Conservation (phyloP, 2,888 invertebrate genomes). For the Ametastegia equiseti region DNA sequence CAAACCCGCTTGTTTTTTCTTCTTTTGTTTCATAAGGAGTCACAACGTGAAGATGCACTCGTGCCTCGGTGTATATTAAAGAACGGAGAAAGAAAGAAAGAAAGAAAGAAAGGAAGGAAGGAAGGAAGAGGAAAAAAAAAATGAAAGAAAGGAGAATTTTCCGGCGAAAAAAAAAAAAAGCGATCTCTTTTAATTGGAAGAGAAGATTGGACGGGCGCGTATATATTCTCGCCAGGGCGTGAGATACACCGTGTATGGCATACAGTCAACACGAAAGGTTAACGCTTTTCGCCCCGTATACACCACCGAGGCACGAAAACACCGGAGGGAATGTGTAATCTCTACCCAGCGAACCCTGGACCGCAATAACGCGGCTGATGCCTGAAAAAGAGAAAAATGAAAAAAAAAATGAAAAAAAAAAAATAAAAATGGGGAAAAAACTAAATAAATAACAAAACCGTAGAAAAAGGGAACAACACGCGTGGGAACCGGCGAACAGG, state of each 20-base stretch:
- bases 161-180: not conserved
- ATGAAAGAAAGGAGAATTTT: no score
- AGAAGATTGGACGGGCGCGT: slow-evolving; percentile 46
- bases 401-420: not conserved
- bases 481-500: slow-evolving; percentile 25
- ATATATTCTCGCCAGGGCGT: slow-evolving; percentile 7
- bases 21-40: no score
- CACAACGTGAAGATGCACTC: no score
- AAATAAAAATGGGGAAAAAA: not conserved
- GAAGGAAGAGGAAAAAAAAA: no score
- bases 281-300: slow-evolving; percentile 17
- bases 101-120: no score
- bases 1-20: no score
- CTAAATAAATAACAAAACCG: slow-evolving; percentile 3
- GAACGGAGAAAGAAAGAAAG: no score
- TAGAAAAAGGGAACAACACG: slow-evolving; percentile 26
- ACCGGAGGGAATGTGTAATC: slow-evolving; percentile 45
- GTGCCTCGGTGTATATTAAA: no score
- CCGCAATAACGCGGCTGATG: slow-evolving; percentile 34
- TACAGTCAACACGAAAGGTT: slow-evolving; percentile 22
- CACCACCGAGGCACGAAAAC: slow-evolving; percentile 33
- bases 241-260: not conserved
- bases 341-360: slow-evolving; percentile 30
- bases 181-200: slow-evolving; percentile 50
- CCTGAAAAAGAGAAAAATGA: not conserved